These are phyloP conservation scores for Podarcis lilfordi DNA, from an alignment of 2,797 vertebrate species.

Conservation along the genomic window DNA sequence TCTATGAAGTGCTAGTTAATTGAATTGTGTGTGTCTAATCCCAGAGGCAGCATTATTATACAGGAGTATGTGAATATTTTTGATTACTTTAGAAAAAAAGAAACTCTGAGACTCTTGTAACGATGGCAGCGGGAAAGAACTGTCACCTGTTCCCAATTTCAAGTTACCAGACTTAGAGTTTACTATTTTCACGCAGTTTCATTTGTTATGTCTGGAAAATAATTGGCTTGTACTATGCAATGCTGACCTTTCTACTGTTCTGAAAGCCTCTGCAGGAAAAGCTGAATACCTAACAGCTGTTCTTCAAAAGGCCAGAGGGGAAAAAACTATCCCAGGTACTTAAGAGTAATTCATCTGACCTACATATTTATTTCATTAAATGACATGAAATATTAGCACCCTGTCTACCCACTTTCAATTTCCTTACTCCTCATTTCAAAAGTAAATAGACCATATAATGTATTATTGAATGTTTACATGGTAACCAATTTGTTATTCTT, in stretches of 20 bases:
- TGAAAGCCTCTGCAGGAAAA: conserved; percentile 69
- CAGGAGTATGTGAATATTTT: neutral
- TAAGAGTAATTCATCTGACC: conserved; percentile 67
- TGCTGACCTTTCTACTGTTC: conserved; percentile 73
- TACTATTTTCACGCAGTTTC: conserved; percentile 40
- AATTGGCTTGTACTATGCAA: conserved; percentile 64
- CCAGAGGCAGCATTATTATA: neutral
- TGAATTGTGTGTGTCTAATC: neutral
- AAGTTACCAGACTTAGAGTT: conserved; percentile 3
- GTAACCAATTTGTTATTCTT: conserved; percentile 59
- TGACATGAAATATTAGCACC: conserved; percentile 54
- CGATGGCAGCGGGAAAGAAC: neutral
- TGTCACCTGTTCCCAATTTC: neutral
- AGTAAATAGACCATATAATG: conserved; percentile 41
- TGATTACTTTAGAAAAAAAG: no score
- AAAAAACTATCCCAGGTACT: conserved; percentile 49
- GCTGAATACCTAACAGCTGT: conserved; percentile 67
- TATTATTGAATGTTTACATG: conserved; percentile 63
- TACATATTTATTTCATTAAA: conserved; percentile 53
- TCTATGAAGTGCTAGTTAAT: neutral
- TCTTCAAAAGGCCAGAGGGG: conserved; percentile 71
- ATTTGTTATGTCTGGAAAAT: conserved; percentile 64
- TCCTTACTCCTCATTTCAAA: conserved; percentile 50
- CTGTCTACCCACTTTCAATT: conserved; percentile 51
- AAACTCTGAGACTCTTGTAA: neutral